Base-by-base conservation (phyloP, 2,797 vertebrate species). In the Typhlichthys eigenmanni region DNA sequence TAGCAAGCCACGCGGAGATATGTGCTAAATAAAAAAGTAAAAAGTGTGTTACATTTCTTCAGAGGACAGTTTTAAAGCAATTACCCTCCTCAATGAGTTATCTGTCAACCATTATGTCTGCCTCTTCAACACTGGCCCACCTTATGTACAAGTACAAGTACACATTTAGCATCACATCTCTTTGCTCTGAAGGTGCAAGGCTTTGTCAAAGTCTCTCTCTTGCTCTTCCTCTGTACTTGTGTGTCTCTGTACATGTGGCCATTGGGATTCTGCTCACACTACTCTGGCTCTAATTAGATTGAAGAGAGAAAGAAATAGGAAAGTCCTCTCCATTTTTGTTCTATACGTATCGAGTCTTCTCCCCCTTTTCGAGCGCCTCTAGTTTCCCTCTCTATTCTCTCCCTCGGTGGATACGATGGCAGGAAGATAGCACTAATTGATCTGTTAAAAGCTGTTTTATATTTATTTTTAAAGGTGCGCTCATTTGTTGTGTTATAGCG, bases 231-330 rank as follows among this genome's bases (percentile, higher is more conserved):
- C 43, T 43, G 49, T 53, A 64, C 86, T 83, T 79, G 78, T 84
- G 74, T 74, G 73, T 54, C 69, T 74, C 66, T 55, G 71, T 70
- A 62, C 78, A 84, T 82, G 68, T 71, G 59, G 68, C 56, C 64
- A 85, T 90, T 86, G 68, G 70, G 67, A 93, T 92, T 91, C 88
- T 64, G 67, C 86, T 89, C 92, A 91, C 85, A 86, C 83, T 78
- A 62, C 62, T 68, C 82, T 74, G 72, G 88, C 88, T 92, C 88
- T 92, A 90, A 92, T 92, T 89, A 91, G 82, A 88, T 74, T 55
- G 69, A 88, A 79, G 81, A 79, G 52, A 76, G 70, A 82, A 79
- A 81, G 72, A 80, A 80, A 83, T 76, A 88, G 73, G 86, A 83
- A 72, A 78, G 72, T 76, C 67, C 66, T 85, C 65, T 80, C 64